A percentile compares a stretch with the other conserved stretches of the same genome.
phyloP scores from a whole-genome alignment of 2,888 invertebrate genomes.

The Yponomeuta evonymella region DNA sequence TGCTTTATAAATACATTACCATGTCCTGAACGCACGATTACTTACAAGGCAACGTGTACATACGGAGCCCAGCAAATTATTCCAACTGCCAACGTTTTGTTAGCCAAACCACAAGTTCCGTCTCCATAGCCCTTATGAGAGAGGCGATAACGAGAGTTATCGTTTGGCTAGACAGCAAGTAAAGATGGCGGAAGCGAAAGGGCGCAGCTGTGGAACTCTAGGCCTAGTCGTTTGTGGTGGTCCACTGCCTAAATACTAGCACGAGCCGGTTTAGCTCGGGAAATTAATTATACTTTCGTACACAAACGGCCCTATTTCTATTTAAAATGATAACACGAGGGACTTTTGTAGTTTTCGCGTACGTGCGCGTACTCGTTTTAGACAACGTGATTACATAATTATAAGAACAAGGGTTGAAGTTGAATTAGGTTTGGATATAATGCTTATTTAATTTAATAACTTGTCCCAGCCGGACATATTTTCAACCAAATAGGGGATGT shows the following conservation, averaged over 20 bases:
- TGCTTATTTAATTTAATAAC: no score
- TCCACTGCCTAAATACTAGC: conserved; percentile 47
- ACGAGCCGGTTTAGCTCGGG: conserved; percentile 25
- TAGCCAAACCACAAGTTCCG: background rate
- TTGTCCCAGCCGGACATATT: no score
- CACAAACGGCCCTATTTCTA: background rate
- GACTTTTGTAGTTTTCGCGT: background rate
- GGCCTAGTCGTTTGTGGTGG: conserved; percentile 54
- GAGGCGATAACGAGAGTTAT: background rate
- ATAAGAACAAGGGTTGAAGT: no score
- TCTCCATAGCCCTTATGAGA: background rate
- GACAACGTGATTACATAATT: no score
- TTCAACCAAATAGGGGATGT: no score
- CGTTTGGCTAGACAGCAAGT: background rate
- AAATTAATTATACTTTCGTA: conserved; percentile 12
- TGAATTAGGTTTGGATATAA: no score
- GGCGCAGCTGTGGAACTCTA: conserved; percentile 53
- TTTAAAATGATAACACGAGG: background rate
- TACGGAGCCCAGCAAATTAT: conserved; percentile 11
- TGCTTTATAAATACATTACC: background rate
- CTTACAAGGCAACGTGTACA: conserved; percentile 6
- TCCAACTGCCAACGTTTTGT: conserved; percentile 2
- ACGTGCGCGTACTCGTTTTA: background rate
- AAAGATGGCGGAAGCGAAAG: conserved; percentile 11
- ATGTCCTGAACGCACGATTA: conserved; percentile 1